phyloP scores from a whole-genome alignment of 2,113 vertebrate species.

The Gallinago jamesoni region DNA sequence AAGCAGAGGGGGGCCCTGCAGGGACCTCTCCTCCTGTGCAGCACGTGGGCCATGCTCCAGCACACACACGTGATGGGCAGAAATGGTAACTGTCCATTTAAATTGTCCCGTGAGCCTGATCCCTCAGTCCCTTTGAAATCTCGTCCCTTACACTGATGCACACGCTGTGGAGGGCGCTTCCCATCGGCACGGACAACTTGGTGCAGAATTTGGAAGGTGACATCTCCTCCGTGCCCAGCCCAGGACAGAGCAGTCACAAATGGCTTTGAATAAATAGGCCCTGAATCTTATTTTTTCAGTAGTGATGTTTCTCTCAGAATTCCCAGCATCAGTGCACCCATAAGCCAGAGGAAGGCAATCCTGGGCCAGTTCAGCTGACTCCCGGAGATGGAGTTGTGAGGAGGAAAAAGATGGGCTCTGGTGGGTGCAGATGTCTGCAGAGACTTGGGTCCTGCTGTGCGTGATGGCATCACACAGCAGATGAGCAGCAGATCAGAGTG shows the following conservation, averaged over 20 bases:
- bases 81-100: not conserved
- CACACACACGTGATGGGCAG: not conserved
- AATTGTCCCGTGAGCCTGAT: not conserved
- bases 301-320: not conserved
- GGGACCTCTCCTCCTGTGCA: not conserved
- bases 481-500: not conserved
- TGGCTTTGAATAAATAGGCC: not conserved
- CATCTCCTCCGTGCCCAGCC: not conserved
- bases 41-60: accelerated
- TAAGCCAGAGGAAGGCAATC: not conserved
- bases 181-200: not conserved
- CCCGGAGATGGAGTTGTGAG: not conserved
- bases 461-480: accelerated
- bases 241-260: not conserved
- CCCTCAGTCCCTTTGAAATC: not conserved
- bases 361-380: not conserved
- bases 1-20: not conserved
- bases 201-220: not conserved
- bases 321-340: not conserved
- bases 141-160: no score
- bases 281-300: not conserved
- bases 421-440: not conserved
- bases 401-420: not conserved
- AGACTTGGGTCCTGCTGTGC: not conserved
- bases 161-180: not conserved